A percentile compares a stretch with the other conserved stretches of the same genome.
phyloP scores from a whole-genome alignment of 2,888 invertebrate species.

The Trissolcus brochymenae region DNA sequence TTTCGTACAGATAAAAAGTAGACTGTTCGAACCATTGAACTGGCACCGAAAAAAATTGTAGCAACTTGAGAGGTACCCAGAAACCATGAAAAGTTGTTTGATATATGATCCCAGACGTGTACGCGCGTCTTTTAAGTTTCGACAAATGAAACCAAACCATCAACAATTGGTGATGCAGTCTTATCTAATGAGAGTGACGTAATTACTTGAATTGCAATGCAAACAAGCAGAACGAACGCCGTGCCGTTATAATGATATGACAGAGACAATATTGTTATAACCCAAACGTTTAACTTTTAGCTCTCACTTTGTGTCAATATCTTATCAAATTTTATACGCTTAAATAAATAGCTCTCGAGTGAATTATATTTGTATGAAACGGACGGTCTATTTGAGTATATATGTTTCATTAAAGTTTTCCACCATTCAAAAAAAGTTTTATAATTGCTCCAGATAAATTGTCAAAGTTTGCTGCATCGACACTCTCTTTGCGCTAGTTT shows the following conservation, averaged over 20 bases:
- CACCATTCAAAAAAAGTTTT: no score
- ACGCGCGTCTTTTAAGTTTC: background rate
- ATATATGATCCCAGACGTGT: conserved; percentile 2
- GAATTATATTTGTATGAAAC: background rate
- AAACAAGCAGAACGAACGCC: conserved; percentile 30
- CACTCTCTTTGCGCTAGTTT: no score
- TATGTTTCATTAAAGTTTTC: no score
- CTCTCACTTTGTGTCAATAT: conserved; percentile 3
- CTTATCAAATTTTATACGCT: background rate
- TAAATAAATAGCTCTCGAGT: background rate
- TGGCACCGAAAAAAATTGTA: conserved; percentile 13
- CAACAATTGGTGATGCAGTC: conserved; percentile 14
- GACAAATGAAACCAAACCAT: conserved; percentile 21
- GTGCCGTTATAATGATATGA: conserved; percentile 43
- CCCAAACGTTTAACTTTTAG: conserved; percentile 25
- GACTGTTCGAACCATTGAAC: conserved; percentile 21
- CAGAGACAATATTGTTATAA: conserved; percentile 28
- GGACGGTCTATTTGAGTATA: background rate
- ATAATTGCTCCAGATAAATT: background rate
- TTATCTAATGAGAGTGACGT: conserved; percentile 48
- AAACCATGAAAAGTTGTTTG: conserved; percentile 23
- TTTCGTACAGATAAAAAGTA: conserved; percentile 6
- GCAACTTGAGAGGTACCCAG: conserved; percentile 10
- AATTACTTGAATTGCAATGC: conserved; percentile 48
- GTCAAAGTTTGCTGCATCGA: no score